Evolutionary conservation across 2,888 invertebrate species (phyloP).

Genomic region (Polydesmus complanatus): DNA sequence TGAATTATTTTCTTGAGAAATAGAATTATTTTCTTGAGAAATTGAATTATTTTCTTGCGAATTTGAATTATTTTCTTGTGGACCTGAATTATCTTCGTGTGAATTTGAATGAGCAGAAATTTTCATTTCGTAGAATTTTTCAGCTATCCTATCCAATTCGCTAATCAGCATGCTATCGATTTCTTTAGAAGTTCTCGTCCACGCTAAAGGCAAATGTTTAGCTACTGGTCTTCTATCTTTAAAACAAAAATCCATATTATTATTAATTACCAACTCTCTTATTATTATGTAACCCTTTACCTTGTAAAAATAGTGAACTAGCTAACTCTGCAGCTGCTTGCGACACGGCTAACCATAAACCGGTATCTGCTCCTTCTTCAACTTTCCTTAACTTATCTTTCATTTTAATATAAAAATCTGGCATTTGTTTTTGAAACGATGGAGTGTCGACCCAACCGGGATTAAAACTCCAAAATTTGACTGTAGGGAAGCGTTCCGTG

Average conservation of each 20-base stretch:
- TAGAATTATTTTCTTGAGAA: no score
- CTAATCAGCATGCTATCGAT: slow-evolving; percentile 32
- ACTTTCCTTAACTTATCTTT: slow-evolving; percentile 32
- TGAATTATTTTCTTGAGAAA: no score
- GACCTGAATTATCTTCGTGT: no score
- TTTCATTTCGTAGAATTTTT: not conserved
- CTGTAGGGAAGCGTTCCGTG: slow-evolving; percentile 30
- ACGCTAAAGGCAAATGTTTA: slow-evolving; percentile 36
- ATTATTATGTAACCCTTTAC: slow-evolving; percentile 18
- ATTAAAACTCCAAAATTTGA: slow-evolving; percentile 37
- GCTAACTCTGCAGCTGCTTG: slow-evolving; percentile 26
- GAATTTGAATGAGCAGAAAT: not conserved
- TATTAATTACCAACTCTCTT: not conserved
- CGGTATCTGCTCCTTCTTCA: slow-evolving; percentile 37
- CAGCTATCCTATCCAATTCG: slow-evolving; percentile 25
- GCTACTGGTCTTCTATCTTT: slow-evolving; percentile 32
- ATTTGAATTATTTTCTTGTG: no score
- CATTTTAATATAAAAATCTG: slow-evolving; percentile 35
- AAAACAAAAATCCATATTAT: slow-evolving; percentile 10
- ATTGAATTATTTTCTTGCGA: no score
- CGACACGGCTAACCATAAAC: slow-evolving; percentile 35
- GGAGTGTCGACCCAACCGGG: slow-evolving; percentile 41
- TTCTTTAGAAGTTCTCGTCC: slow-evolving; percentile 30
- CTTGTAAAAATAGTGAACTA: slow-evolving; percentile 35
- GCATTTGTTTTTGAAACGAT: slow-evolving; percentile 27